A percentile compares a stretch with the other conserved stretches of the same genome.
Conservation (phyloP, 2,797 vertebrate species). For the Pyrocephalus nanus region DNA sequence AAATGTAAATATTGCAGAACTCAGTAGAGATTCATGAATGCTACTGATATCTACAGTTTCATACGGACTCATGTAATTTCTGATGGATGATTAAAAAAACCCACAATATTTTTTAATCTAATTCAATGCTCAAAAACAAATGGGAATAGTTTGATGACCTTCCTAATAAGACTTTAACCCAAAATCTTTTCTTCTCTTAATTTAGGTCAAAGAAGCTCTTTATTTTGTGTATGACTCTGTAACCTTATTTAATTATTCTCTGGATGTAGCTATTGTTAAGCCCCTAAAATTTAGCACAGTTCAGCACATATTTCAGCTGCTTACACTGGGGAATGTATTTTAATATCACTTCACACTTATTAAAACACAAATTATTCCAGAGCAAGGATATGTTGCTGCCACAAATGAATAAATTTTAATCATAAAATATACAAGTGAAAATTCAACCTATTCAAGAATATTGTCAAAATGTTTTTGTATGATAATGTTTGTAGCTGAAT, state of each 20-base stretch:
- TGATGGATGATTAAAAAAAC: not conserved
- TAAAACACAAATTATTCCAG: slow-evolving; percentile 12
- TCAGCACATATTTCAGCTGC: slow-evolving; percentile 26
- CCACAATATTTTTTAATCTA: not conserved
- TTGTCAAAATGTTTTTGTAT: not conserved
- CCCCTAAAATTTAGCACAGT: not conserved
- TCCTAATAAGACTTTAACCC: not conserved
- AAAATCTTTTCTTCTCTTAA: not conserved
- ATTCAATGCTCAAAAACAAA: not conserved
- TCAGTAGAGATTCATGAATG: not conserved
- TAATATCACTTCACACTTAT: slow-evolving; percentile 25
- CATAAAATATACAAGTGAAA: not conserved
- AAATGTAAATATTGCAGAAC: not conserved
- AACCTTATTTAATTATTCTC: slow-evolving; percentile 35
- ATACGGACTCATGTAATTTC: not conserved
- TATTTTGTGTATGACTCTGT: not conserved
- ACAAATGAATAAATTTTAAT: slow-evolving; percentile 6
- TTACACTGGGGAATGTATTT: slow-evolving; percentile 2
- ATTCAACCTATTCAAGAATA: not conserved
- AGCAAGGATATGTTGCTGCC: not conserved
- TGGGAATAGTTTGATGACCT: not conserved
- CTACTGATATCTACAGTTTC: not conserved
- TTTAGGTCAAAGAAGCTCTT: not conserved
- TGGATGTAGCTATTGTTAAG: slow-evolving; percentile 21
- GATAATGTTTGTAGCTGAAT: not conserved